phyloP scores from a whole-genome alignment of 2,113 vertebrate genomes.

The Bothrops jararaca region DNA sequence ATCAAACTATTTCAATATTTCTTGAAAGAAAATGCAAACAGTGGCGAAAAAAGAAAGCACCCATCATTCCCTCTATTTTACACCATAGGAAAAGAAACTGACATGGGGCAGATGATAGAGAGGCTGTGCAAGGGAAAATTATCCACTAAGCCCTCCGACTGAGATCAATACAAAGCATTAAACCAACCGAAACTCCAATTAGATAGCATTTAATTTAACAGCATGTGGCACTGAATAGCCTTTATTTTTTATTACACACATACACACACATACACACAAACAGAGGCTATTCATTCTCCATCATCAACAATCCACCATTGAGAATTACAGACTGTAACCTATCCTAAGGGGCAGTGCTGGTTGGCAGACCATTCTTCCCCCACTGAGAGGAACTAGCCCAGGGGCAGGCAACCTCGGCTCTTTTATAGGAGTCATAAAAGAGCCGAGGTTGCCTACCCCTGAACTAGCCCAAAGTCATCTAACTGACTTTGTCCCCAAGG shows the following conservation, averaged over 20 bases:
- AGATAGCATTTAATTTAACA: not conserved
- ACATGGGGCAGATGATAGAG: not conserved
- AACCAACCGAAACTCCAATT: not conserved
- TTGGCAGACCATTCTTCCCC: not conserved
- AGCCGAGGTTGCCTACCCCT: no score
- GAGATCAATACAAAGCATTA: not conserved
- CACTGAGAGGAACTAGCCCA: not conserved
- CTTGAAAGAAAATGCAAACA: not conserved
- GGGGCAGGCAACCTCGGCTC: no score
- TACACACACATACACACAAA: not conserved
- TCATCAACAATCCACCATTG: not conserved
- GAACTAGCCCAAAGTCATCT: not conserved
- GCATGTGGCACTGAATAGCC: not conserved
- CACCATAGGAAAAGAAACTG: not conserved
- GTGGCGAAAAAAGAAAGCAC: conserved; percentile 14
- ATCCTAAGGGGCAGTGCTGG: not conserved
- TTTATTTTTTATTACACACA: not conserved
- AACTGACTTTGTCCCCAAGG: not conserved
- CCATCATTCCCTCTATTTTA: not conserved
- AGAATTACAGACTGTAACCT: not conserved
- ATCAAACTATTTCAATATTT: not conserved
- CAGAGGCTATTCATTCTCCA: not conserved
- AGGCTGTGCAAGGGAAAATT: not conserved
- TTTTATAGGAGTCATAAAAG: no score
- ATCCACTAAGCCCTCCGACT: not conserved